Evolutionary conservation across 2,888 invertebrate genomes (phyloP).

Genomic region (Caenorhabditis macrosperma): DNA sequence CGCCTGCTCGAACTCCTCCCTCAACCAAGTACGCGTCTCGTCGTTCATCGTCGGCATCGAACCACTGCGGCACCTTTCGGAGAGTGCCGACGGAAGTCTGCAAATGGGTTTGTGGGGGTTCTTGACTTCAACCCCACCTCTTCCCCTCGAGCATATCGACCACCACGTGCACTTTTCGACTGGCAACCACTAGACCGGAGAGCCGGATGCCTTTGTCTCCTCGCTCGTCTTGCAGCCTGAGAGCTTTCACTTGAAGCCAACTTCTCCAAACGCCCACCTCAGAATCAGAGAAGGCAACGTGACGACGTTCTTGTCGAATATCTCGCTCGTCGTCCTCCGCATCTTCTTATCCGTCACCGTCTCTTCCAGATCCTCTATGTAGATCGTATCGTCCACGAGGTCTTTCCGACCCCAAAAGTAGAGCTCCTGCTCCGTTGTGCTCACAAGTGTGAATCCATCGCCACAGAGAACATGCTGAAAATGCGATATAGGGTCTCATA

Average conservation of each 20-base stretch:
- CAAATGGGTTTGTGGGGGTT: background rate
- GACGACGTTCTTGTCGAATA: slow-evolving; percentile 46
- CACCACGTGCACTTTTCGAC: slow-evolving; percentile 68
- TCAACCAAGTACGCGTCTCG: slow-evolving; percentile 65
- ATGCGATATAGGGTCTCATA: background rate
- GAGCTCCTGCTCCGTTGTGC: slow-evolving; percentile 85
- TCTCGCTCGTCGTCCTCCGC: slow-evolving; percentile 25
- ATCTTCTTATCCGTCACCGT: slow-evolving; percentile 28
- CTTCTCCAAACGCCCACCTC: slow-evolving; percentile 43
- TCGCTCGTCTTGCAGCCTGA: slow-evolving; percentile 69
- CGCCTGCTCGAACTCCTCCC: slow-evolving; percentile 65
- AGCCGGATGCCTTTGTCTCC: slow-evolving; percentile 66
- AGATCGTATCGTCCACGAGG: slow-evolving; percentile 16
- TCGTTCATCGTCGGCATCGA: slow-evolving; percentile 59
- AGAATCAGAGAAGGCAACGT: slow-evolving; percentile 65
- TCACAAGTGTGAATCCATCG: slow-evolving; percentile 85
- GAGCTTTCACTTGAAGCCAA: background rate
- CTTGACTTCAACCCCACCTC: no score
- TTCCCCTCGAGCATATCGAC: slow-evolving; percentile 55
- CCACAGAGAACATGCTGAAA: slow-evolving; percentile 85
- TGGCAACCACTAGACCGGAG: slow-evolving; percentile 62
- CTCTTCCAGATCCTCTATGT: slow-evolving; percentile 41
- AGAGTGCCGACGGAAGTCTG: slow-evolving; percentile 54
- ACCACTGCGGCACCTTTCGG: slow-evolving; percentile 39
- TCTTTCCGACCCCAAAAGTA: slow-evolving; percentile 85